These are phyloP conservation scores for Regulus satrapa DNA, from an alignment of 2,113 vertebrate species.

Conservation along the genomic window DNA sequence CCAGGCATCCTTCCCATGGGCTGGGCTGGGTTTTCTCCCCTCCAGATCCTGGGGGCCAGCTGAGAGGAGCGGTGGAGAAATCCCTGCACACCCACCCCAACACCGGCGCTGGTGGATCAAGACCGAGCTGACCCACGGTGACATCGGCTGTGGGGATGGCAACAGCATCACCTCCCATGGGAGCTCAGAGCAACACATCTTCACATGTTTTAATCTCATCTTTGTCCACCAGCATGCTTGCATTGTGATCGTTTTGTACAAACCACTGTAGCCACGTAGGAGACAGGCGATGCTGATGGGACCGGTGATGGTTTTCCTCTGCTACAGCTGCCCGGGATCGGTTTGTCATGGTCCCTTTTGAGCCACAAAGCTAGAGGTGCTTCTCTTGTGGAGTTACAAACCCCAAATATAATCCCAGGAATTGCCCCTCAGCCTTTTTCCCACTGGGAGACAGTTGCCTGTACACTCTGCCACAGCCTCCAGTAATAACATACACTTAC, in stretches of 20 bases:
- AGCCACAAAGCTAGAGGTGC: background rate
- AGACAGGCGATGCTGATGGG: background rate
- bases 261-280: background rate
- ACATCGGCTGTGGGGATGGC: fast-evolving
- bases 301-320: background rate
- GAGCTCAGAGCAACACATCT: background rate
- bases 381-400: background rate
- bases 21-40: fast-evolving
- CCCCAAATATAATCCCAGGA: background rate
- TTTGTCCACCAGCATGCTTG: background rate
- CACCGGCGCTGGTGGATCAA: fast-evolving
- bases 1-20: background rate
- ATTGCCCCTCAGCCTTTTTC: background rate
- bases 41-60: fast-evolving
- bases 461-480: background rate
- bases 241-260: background rate
- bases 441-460: background rate
- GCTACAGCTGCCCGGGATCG: background rate
- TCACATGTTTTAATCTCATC: background rate
- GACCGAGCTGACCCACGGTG: fast-evolving
- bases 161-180: fast-evolving
- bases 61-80: fast-evolving
- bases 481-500: background rate
- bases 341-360: background rate
- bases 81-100: background rate